Conservation (phyloP, 2,888 invertebrate species). For the Pachydiplax longipennis region DNA sequence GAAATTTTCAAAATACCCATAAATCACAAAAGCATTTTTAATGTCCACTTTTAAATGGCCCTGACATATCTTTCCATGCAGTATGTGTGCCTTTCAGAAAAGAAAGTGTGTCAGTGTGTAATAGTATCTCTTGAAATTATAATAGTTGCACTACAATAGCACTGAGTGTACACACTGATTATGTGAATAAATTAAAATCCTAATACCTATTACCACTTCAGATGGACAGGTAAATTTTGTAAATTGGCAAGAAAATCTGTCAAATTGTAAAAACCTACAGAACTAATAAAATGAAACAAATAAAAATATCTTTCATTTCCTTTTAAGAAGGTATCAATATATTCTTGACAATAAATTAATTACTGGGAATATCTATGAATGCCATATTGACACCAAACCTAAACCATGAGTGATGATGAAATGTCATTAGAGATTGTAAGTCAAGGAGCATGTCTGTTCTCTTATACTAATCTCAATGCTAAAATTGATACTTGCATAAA, state of each 20-base stretch:
- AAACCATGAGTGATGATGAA: no score
- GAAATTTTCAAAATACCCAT: conserved; percentile 1
- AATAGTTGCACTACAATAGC: conserved; percentile 4
- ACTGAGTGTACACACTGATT: not conserved
- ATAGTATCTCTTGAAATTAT: conserved; percentile 7
- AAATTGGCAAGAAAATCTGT: conserved; percentile 26
- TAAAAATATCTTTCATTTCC: not conserved
- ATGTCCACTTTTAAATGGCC: not conserved
- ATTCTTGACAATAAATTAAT: no score
- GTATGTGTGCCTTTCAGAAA: conserved; percentile 34
- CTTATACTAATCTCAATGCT: no score
- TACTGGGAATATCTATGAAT: no score
- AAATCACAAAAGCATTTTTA: not conserved
- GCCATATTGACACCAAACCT: no score
- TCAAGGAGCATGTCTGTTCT: no score
- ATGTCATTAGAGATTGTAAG: no score
- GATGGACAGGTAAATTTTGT: conserved; percentile 31
- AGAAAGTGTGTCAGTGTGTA: conserved; percentile 8
- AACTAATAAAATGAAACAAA: conserved; percentile 19
- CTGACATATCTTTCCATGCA: conserved; percentile 41
- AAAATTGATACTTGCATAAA: no score
- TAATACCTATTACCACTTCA: conserved; percentile 23
- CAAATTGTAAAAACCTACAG: conserved; percentile 34
- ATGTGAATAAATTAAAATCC: not conserved
- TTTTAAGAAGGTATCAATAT: no score